Percentiles rank a stretch among this genome's conserved stretches.
Evolutionary conservation across 2,797 vertebrate species (phyloP).

Genomic region (Vultur gryphus): DNA sequence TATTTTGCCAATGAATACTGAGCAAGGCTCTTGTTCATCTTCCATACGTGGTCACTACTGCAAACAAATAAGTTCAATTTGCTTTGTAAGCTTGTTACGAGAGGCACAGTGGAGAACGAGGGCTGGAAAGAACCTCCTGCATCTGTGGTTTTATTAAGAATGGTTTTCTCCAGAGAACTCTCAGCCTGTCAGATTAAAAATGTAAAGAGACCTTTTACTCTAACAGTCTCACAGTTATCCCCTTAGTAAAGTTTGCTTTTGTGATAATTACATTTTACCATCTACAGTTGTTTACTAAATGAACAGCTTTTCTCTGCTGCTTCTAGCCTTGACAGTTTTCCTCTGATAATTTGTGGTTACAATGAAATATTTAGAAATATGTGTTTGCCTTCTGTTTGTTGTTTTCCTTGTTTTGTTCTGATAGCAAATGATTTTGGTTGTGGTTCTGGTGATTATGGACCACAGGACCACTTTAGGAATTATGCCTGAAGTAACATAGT

Average conservation of each 20-base stretch:
- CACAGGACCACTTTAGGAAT: neutral
- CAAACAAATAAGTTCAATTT: constrained; percentile 52
- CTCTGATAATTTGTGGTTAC: constrained; percentile 48
- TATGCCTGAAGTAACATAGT: neutral
- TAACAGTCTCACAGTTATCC: constrained; percentile 68
- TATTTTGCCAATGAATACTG: constrained; percentile 16
- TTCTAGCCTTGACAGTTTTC: constrained; percentile 60
- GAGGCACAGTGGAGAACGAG: constrained; percentile 12
- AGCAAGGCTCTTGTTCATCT: constrained; percentile 34
- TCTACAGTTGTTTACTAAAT: constrained; percentile 68
- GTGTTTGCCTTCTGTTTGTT: neutral
- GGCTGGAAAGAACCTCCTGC: constrained; percentile 48
- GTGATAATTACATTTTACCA: constrained; percentile 70
- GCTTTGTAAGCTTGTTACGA: constrained; percentile 51
- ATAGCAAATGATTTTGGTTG: neutral
- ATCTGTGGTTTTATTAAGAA: constrained; percentile 69
- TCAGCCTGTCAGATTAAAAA: constrained; percentile 68
- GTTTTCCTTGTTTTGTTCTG: neutral
- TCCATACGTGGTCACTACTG: constrained; percentile 48
- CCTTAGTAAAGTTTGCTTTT: constrained; percentile 72
- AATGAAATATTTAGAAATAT: neutral
- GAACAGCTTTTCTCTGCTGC: constrained; percentile 55
- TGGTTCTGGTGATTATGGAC: neutral
- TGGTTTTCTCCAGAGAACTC: constrained; percentile 61
- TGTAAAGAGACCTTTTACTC: constrained; percentile 69